A percentile compares a stretch with the other conserved stretches of the same genome.
phyloP scores from a whole-genome alignment of 1,140 invertebrate species.

The Philotrypesis tridentata region DNA sequence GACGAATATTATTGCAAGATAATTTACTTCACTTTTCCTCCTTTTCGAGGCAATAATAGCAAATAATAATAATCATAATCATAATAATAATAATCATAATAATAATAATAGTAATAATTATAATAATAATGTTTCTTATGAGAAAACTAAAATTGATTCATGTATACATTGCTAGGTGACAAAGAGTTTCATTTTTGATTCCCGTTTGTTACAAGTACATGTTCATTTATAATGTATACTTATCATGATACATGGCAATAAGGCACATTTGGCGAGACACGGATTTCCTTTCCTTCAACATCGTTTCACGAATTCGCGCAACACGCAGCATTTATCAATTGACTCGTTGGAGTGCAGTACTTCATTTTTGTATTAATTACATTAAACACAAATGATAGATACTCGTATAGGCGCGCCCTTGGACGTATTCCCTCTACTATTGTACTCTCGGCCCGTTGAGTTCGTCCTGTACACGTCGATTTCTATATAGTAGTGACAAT shows the following conservation, averaged over 20 bases:
- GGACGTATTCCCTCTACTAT: neutral
- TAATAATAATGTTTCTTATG: neutral
- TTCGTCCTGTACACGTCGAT: constrained; percentile 29
- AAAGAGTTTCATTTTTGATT: neutral
- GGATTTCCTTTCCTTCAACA: neutral
- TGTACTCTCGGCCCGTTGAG: constrained; percentile 5
- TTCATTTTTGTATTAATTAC: neutral
- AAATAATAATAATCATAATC: neutral
- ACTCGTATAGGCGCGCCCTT: neutral
- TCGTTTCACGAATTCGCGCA: neutral
- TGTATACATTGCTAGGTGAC: neutral
- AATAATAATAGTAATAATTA: constrained; percentile 2
- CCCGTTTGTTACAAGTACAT: neutral
- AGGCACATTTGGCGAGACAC: constrained; percentile 55
- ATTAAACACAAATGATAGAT: constrained; percentile 13
- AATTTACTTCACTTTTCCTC: constrained; percentile 37
- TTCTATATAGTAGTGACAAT: constrained; percentile 19
- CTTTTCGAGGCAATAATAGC: neutral
- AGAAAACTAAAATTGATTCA: constrained; percentile 27
- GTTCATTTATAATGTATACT: neutral
- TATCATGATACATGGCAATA: constrained; percentile 32
- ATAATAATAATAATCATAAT: constrained; percentile 41
- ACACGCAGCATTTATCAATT: neutral
- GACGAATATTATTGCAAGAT: constrained; percentile 56
- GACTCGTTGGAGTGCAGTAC: neutral